A percentile compares a stretch with the other conserved stretches of the same genome.
Conservation (phyloP, 2,113 vertebrate genomes). For the Antidorcas marsupialis region DNA sequence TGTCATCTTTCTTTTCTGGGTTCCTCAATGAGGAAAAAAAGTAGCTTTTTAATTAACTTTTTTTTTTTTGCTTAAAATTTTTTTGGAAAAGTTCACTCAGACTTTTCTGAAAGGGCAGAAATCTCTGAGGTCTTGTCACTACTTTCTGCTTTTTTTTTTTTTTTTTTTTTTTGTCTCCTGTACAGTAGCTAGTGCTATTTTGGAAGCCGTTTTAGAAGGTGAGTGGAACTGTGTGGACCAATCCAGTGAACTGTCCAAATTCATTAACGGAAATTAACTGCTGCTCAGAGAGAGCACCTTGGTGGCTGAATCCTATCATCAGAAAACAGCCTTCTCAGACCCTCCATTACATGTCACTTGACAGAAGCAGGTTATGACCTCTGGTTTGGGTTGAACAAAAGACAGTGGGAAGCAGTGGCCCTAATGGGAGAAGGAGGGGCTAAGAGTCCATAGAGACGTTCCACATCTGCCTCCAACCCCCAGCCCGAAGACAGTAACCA, state of each 20-base stretch:
- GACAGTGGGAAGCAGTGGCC: not conserved
- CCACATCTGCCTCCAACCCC: not conserved
- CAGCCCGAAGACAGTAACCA: rapidly evolving
- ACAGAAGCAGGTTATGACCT: not conserved
- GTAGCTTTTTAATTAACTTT: not conserved
- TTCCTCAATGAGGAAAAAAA: not conserved
- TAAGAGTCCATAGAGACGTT: not conserved
- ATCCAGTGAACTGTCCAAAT: conserved; percentile 23
- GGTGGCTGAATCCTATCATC: not conserved
- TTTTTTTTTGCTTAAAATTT: not conserved
- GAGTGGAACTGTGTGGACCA: conserved; percentile 19
- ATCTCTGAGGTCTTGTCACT: not conserved
- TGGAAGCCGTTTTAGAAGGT: conserved; percentile 30
- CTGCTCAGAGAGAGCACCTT: not conserved
- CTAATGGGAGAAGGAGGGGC: not conserved
- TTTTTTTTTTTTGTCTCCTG: not conserved
- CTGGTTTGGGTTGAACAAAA: not conserved
- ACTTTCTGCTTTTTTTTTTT: not conserved
- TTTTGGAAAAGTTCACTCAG: conserved; percentile 29
- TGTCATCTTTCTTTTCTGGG: not conserved
- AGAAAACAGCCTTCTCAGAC: not conserved
- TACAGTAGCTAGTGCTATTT: not conserved
- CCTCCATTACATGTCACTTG: not conserved
- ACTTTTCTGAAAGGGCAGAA: conserved; percentile 34
- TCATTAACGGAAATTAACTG: not conserved